Base-by-base conservation (phyloP, 2,888 invertebrate species). In the Oligia latruncula region DNA sequence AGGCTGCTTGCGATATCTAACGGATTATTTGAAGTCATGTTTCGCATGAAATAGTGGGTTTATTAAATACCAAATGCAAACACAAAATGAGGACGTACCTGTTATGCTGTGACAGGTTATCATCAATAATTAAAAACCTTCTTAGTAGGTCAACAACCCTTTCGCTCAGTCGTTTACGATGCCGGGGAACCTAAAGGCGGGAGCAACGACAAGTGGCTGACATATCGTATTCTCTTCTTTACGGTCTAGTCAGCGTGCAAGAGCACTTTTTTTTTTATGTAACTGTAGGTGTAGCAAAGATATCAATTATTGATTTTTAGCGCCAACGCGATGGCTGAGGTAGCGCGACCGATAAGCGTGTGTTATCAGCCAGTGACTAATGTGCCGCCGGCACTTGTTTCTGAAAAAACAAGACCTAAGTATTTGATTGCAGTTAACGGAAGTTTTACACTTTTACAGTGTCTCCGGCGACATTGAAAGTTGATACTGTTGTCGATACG, bases 351-450 rank as follows among this genome's bases (percentile, higher is more conserved):
- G 89, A 89, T 88, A 88, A 87, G 87, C 71, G 29, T 17, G n/a
- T 62, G 80, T 79, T 88, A 89, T 88, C 89, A 85, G 64, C 66
- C 29, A 52, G 70, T 83, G 71, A 87, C 84, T 89, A 83, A 87
- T 82, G 62, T 67, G 77, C 73, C 66, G 62, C 73, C 64, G 62
- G 78, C 35, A 76, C 73, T 85, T 65, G 60, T 71, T 67, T 78
- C 60, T 72, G 64, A 60, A 67, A 35, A n/a, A 77, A 83, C 77
- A 81, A 65, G 20, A 65, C 58, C 65, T 40, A 40, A 40, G 6
- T 40, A 68, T 43, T 68, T 71, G 60, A 77, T 75, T 66, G 78
- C 64, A 40, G 62, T 55, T 43, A 35, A 83, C 83, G 74, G 79
- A 80, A 84, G 84, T 82, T 74, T 75, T 43, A 85, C 71, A 68